These are phyloP conservation scores for Scolanthus callimorphus DNA, from an alignment of 92 coral and sea anemone genomes.

Conservation along the genomic window DNA sequence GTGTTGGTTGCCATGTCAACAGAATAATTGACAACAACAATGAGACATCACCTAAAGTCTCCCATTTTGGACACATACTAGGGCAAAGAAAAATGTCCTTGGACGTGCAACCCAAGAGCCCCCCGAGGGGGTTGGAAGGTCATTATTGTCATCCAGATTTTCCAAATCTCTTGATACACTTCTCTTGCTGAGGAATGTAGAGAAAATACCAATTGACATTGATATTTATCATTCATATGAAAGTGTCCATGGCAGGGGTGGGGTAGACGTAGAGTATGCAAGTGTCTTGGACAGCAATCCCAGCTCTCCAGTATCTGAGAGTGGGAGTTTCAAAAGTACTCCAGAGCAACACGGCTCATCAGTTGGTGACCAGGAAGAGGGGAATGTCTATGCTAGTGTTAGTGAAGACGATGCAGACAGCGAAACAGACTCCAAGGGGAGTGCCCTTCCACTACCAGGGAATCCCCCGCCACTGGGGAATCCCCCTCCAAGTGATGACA, in stretches of 20 bases:
- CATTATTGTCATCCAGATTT: slow-evolving; percentile 51
- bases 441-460: not conserved
- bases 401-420: slow-evolving; percentile 42
- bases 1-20: slow-evolving; percentile 72
- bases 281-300: slow-evolving; percentile 54
- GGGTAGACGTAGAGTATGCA: slow-evolving; percentile 55
- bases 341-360: slow-evolving; percentile 5
- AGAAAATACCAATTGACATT: slow-evolving; percentile 55
- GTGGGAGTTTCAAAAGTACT: slow-evolving; percentile 3
- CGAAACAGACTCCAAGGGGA: slow-evolving; percentile 2
- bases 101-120: slow-evolving; percentile 35
- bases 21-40: slow-evolving; percentile 40
- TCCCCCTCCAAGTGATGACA: not conserved
- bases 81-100: slow-evolving; percentile 42
- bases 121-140: slow-evolving; percentile 8
- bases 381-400: slow-evolving; percentile 70
- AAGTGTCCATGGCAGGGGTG: slow-evolving; percentile 54
- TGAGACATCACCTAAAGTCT: slow-evolving; percentile 40
- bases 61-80: slow-evolving; percentile 3
- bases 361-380: slow-evolving; percentile 8
- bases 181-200: slow-evolving; percentile 49
- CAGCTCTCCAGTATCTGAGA: slow-evolving; percentile 9
- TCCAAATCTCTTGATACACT: slow-evolving; percentile 87
- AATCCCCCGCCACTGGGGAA: not conserved
- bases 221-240: slow-evolving; percentile 78